A percentile compares a stretch with the other conserved stretches of the same genome.
phyloP scores from a whole-genome alignment of 2,888 invertebrate genomes.

The Dasypogon diadema region DNA sequence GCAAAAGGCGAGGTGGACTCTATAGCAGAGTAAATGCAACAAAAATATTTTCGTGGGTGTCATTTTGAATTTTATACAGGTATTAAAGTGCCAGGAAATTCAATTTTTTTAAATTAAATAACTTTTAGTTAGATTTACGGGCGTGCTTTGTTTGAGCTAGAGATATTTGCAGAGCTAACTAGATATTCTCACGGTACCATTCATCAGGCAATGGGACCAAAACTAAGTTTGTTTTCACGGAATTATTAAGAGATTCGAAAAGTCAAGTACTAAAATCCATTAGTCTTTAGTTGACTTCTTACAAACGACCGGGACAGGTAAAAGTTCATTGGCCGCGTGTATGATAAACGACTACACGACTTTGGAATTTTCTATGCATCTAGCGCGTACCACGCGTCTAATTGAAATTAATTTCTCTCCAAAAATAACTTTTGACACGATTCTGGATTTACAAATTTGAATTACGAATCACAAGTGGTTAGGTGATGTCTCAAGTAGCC shows the following conservation, averaged over 20 bases:
- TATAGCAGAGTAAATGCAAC: constrained; percentile 2
- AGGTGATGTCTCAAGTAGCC: too few relatives aligned
- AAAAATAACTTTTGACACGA: constrained; percentile 40
- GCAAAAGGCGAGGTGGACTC: constrained; percentile 1
- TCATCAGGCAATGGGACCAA: too few relatives aligned
- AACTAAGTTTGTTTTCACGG: too few relatives aligned
- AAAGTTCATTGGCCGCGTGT: background rate
- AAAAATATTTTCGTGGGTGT: constrained; percentile 5
- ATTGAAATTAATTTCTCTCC: constrained; percentile 55
- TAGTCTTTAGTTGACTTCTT: too few relatives aligned
- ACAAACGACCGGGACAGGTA: too few relatives aligned
- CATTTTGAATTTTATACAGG: constrained; percentile 38
- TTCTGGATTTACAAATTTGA: background rate
- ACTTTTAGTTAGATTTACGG: background rate
- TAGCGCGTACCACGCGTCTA: constrained; percentile 50
- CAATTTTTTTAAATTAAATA: constrained; percentile 4
- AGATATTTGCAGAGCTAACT: background rate
- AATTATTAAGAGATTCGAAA: too few relatives aligned
- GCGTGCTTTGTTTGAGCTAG: background rate
- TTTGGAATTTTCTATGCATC: constrained; percentile 19
- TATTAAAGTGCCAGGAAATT: constrained; percentile 19
- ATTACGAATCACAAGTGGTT: background rate
- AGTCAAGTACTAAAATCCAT: too few relatives aligned
- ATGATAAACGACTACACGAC: background rate
- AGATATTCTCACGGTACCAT: background rate